Conservation (phyloP, 1,140 invertebrate genomes). For the Cherax destructor region DNA sequence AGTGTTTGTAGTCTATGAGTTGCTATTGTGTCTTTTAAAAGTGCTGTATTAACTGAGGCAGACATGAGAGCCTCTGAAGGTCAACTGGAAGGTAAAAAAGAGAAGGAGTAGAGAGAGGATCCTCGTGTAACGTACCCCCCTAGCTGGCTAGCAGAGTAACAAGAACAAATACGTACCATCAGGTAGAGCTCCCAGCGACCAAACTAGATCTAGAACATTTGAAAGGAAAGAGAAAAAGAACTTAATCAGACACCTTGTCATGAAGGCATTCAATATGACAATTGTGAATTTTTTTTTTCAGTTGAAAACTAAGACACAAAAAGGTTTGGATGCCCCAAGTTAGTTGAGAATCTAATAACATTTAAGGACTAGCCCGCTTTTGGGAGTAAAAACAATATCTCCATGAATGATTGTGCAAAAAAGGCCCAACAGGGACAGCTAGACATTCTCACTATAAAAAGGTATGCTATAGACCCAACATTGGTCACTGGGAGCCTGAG, state of each 20-base stretch:
- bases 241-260: constrained; percentile 72
- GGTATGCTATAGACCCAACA: constrained; percentile 66
- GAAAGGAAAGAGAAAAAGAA: constrained; percentile 74
- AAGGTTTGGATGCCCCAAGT: constrained; percentile 71
- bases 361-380: constrained; percentile 23
- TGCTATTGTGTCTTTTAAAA: no score
- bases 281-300: constrained; percentile 46
- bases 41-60: background rate
- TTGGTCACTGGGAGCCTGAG: constrained; percentile 71
- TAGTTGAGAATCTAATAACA: constrained; percentile 46
- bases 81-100: background rate
- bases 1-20: no score
- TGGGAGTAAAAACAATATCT: constrained; percentile 26
- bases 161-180: constrained; percentile 86
- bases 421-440: constrained; percentile 57
- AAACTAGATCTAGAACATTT: constrained; percentile 95
- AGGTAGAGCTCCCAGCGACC: constrained; percentile 96
- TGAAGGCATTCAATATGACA: constrained; percentile 62
- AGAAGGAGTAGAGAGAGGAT: background rate
- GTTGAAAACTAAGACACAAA: constrained; percentile 66
- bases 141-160: constrained; percentile 43
- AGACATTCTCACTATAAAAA: constrained; percentile 54
- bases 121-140: constrained; percentile 42
- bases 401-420: constrained; percentile 30
- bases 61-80: background rate